Conservation (phyloP, 2,888 invertebrate species). For the Ypsolopha sequella region DNA sequence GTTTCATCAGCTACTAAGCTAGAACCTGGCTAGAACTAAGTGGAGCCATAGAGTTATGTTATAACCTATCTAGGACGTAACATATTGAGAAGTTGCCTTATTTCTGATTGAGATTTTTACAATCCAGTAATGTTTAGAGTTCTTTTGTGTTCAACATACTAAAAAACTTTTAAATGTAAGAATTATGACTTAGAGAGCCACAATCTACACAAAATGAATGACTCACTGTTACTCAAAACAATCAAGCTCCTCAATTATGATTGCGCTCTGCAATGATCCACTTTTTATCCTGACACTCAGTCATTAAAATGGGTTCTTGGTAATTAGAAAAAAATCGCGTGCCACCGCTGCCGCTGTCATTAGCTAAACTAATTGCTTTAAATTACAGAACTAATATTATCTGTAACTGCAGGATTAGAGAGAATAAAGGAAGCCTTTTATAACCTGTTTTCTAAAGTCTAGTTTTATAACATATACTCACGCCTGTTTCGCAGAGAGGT, state of each 20-base stretch:
- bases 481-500: too few relatives aligned
- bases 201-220: background rate
- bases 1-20: too few relatives aligned
- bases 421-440: background rate
- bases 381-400: too few relatives aligned
- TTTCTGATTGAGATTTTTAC: too few relatives aligned
- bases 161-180: background rate
- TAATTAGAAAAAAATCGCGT: background rate
- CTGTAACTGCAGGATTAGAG: background rate
- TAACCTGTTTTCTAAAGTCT: too few relatives aligned
- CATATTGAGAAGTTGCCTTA: too few relatives aligned
- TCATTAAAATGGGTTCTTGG: background rate
- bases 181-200: background rate
- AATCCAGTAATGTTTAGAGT: too few relatives aligned
- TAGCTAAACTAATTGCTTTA: background rate
- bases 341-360: background rate
- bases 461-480: too few relatives aligned
- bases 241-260: background rate
- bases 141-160: background rate
- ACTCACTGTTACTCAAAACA: background rate
- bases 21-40: too few relatives aligned
- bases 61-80: too few relatives aligned
- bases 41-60: too few relatives aligned
- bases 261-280: background rate
- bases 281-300: background rate